These are phyloP conservation scores for Psix sp. DNA, from an alignment of 1,140 invertebrate species.

Conservation along the genomic window DNA sequence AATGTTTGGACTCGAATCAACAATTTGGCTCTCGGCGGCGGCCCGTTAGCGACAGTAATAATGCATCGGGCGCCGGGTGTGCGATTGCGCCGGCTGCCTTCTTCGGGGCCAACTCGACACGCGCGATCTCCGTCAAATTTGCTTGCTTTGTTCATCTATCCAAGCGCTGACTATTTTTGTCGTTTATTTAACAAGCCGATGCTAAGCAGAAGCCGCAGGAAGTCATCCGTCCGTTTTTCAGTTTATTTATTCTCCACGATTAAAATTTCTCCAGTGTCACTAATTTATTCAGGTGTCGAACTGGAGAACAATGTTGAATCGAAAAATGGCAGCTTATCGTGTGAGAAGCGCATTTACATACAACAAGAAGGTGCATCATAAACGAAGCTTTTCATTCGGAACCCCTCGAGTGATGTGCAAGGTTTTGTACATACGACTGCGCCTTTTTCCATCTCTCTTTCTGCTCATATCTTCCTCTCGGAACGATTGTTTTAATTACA, in stretches of 20 bases:
- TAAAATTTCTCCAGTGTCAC: too few relatives aligned
- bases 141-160: constrained; percentile 5
- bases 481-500: too few relatives aligned
- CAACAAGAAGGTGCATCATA: constrained; percentile 64
- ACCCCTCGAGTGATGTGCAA: constrained; percentile 63
- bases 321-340: constrained; percentile 33
- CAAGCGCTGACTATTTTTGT: constrained; percentile 1
- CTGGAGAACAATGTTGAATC: constrained; percentile 24
- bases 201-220: too few relatives aligned
- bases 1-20: constrained; percentile 40
- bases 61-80: too few relatives aligned
- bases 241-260: too few relatives aligned
- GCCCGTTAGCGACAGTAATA: constrained; percentile 2
- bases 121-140: constrained; percentile 9
- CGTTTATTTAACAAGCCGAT: constrained; percentile 23
- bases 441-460: constrained; percentile 27
- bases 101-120: background rate
- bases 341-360: constrained; percentile 57
- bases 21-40: constrained; percentile 25
- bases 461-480: constrained; percentile 21
- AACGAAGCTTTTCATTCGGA: constrained; percentile 65
- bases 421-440: constrained; percentile 64
- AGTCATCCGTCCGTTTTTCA: too few relatives aligned
- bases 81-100: constrained; percentile 3
- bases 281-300: too few relatives aligned